Evolutionary conservation across 92 coral and sea anemone species (phyloP).

Genomic region (Palythoa heliodiscus): DNA sequence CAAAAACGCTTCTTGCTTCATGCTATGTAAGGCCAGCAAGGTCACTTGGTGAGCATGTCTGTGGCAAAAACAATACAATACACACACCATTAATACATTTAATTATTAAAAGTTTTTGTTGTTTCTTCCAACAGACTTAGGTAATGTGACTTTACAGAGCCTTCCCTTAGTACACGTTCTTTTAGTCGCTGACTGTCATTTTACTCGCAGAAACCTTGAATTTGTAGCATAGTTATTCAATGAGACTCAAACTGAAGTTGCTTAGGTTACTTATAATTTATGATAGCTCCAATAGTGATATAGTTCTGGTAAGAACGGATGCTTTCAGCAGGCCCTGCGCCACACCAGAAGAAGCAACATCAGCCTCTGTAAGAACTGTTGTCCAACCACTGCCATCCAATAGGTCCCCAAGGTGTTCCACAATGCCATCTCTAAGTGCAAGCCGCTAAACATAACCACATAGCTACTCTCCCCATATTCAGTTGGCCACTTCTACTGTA

Average conservation of each 20-base stretch:
- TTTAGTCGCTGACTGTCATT: too few relatives aligned
- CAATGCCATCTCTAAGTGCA: slow-evolving; percentile 58
- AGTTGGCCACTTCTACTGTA: slow-evolving; percentile 60
- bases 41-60: slow-evolving; percentile 65
- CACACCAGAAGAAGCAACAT: slow-evolving; percentile 43
- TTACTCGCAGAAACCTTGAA: too few relatives aligned
- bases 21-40: slow-evolving; percentile 49
- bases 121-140: too few relatives aligned
- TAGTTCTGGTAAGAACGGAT: slow-evolving; percentile 41
- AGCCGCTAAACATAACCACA: slow-evolving; percentile 56
- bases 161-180: too few relatives aligned
- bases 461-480: slow-evolving; percentile 48
- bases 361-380: slow-evolving; percentile 53
- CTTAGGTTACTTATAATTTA: too few relatives aligned
- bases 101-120: not conserved
- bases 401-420: slow-evolving; percentile 56
- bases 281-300: slow-evolving; percentile 31
- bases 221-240: too few relatives aligned
- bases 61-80: slow-evolving; percentile 22
- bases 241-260: too few relatives aligned
- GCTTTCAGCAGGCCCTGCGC: slow-evolving; percentile 45
- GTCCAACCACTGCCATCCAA: slow-evolving; percentile 62
- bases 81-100: not conserved
- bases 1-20: slow-evolving; percentile 36
- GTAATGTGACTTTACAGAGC: slow-evolving; percentile 23